Evolutionary conservation across 2,113 vertebrate genomes (phyloP).

Genomic region (Chionodraco myersi): DNA sequence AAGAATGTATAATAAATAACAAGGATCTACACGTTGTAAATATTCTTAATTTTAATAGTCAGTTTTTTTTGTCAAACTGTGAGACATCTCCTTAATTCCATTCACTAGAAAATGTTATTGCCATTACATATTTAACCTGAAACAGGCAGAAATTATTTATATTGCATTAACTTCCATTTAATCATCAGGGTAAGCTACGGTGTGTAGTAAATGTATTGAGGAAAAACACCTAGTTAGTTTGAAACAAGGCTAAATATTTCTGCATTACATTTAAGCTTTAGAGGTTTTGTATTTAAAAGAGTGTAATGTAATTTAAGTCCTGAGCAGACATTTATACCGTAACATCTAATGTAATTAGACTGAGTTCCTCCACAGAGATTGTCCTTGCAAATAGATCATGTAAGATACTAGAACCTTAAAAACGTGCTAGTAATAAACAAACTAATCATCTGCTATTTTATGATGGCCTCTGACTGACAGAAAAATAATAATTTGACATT

Average conservation of each 20-base stretch:
- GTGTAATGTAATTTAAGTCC: not conserved
- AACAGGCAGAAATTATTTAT: not conserved
- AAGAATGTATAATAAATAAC: not conserved
- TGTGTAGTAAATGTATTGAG: not conserved
- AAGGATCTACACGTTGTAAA: not conserved
- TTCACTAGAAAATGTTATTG: not conserved
- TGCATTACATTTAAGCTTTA: not conserved
- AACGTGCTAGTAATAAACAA: not conserved
- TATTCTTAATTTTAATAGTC: not conserved
- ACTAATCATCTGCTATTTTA: not conserved
- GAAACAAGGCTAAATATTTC: not conserved
- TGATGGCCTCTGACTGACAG: not conserved
- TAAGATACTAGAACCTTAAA: not conserved
- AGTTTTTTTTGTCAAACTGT: too few species aligned
- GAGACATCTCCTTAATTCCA: not conserved
- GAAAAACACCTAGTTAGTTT: not conserved
- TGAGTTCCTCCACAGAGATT: not conserved
- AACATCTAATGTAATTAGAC: not conserved
- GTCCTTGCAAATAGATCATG: not conserved
- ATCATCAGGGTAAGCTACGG: not conserved
- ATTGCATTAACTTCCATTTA: not conserved
- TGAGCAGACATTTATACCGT: not conserved
- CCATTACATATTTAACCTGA: not conserved
- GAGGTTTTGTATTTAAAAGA: not conserved
- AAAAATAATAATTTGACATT: not conserved